phyloP scores from a whole-genome alignment of 2,888 invertebrate genomes.

The Pteria penguin region DNA sequence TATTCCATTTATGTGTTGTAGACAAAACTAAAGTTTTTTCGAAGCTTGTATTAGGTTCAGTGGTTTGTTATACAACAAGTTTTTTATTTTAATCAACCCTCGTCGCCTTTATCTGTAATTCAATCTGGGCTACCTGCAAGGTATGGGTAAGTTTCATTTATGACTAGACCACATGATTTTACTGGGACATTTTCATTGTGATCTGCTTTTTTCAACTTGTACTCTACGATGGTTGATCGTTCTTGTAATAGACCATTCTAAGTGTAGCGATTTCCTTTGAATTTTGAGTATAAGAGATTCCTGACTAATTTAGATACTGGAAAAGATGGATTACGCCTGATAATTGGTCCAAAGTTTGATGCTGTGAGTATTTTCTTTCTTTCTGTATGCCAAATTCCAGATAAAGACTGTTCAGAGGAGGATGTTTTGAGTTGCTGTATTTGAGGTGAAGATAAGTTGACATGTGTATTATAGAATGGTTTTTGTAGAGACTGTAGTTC shows the following conservation, averaged over 20 bases:
- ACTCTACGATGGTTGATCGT: conserved; percentile 32
- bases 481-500: not conserved
- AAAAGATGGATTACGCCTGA: not conserved
- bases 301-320: not conserved
- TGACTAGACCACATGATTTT: conserved; percentile 22
- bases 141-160: conserved; percentile 12
- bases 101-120: not conserved
- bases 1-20: conserved; percentile 17
- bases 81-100: conserved; percentile 30
- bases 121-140: conserved; percentile 43
- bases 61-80: conserved; percentile 28
- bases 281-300: not conserved
- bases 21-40: conserved; percentile 29
- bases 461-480: not conserved
- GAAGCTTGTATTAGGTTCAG: conserved; percentile 26
- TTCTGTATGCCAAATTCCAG: not conserved
- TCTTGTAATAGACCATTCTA: conserved; percentile 31
- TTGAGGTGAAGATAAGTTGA: not conserved
- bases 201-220: conserved; percentile 31
- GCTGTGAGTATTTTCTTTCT: conserved; percentile 19
- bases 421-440: not conserved
- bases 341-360: conserved; percentile 13
- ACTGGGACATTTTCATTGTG: conserved; percentile 25
- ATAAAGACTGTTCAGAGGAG: not conserved
- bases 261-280: conserved; percentile 15